phyloP scores from a whole-genome alignment of 2,888 invertebrate genomes.

The Onchidella celtica region DNA sequence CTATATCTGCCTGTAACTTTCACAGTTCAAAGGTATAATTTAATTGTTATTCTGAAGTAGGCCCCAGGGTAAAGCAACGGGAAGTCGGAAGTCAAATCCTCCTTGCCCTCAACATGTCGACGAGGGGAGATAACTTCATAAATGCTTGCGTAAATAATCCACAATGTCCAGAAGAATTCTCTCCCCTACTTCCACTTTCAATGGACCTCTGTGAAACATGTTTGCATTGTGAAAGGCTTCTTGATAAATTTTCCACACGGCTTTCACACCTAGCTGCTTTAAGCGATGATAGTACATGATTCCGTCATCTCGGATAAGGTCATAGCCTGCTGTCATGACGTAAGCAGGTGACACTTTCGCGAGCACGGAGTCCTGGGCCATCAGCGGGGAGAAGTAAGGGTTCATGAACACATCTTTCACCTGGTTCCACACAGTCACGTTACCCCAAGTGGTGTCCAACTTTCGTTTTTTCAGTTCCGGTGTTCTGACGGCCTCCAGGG shows the following conservation, averaged over 20 bases:
- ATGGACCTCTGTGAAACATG: neutral
- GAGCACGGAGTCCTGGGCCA: conserved; percentile 69
- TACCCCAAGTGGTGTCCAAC: conserved; percentile 61
- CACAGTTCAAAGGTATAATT: too few relatives aligned
- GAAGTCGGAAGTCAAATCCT: too few relatives aligned
- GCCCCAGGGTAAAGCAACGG: too few relatives aligned
- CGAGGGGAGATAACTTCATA: too few relatives aligned
- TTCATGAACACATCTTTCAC: conserved; percentile 62
- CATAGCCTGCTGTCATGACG: conserved; percentile 78
- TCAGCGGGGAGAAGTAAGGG: conserved; percentile 76
- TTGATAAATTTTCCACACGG: conserved; percentile 64
- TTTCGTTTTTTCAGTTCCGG: conserved; percentile 57
- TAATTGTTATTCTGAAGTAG: too few relatives aligned
- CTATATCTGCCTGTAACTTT: too few relatives aligned
- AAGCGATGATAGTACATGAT: conserved; percentile 76
- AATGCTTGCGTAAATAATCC: too few relatives aligned
- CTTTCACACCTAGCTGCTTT: conserved; percentile 68
- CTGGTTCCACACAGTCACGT: conserved; percentile 57
- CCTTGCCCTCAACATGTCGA: too few relatives aligned
- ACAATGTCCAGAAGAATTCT: too few relatives aligned
- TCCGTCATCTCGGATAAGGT: conserved; percentile 79
- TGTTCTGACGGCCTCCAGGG: conserved; percentile 62
- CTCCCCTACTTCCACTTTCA: neutral
- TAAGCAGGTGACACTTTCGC: conserved; percentile 68
- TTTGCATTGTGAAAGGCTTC: conserved; percentile 65